Base-by-base conservation (phyloP, 2,797 vertebrate species). In the Myotis pilosus region DNA sequence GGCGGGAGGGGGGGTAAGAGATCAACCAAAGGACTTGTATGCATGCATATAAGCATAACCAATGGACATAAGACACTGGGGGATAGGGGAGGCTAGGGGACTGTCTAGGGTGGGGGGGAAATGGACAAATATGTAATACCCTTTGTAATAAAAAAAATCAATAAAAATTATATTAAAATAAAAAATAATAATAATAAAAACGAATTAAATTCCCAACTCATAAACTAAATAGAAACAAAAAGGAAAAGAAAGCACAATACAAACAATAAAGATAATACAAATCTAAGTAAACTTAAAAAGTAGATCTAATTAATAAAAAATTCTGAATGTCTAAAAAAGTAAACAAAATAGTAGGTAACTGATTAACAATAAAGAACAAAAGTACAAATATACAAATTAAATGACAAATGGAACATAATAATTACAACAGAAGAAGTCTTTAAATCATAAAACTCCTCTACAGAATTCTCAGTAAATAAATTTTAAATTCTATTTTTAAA, bases 371-470 rank as follows among this genome's bases (percentile, higher is more conserved):
- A 78, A 91, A 74, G 10, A 4, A 3, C 11, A 6, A 71, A 38
- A 38, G 6, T 28, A 78, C 3, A 94, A 92, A 94, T 60, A 92
- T 6, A 51, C n/a, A 84, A 82, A 75, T 66, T 74, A 91, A 82
- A 38, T 81, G 16, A 57, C 36, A 71, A 75, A 20, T 9, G 36
- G 28, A 91, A 87, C 13, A 68, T 19, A 82, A 38, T 19, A 80
- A 51, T 33, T 85, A 69, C 81, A 91, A 88, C 1, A 38, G 38
- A 38, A 51, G 10, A 76, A 86, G 28, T 33, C 41, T 64, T 91
- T 66, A 72, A 84, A 57, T 53, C 9, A 12, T 86, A 94, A 71
- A 71, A 81, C 28, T 81, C 12, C 11, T 87, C 12, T 64, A 62
- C 1, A 74, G 28, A 62, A 12, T 36, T 68, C 64, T 75, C n/a